Evolutionary conservation across 1,140 invertebrate species (phyloP), one percentile per base, ranked within the genome.

Genomic region (Drosophila athabasca): DNA sequence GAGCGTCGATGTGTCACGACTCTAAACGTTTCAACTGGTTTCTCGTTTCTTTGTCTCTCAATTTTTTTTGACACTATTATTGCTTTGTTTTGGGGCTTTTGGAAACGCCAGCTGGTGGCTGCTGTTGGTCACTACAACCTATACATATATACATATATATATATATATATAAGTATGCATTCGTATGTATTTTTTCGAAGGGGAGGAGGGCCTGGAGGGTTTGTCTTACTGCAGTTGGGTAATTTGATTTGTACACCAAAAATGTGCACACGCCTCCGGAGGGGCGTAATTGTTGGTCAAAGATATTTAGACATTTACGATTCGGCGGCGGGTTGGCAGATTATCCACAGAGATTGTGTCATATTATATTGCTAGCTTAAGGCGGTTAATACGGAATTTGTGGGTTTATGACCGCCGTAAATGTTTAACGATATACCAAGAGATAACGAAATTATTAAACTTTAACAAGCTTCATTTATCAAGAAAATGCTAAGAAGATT

Each of bases 61-160:
- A 52, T 50, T 46, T 46, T 29, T 26, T 84, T 80, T 87, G 74
- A 81, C 82, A 85, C 78, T 78, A 78, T 78, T 87, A 62, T 71
- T 66, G 69, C 50, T 55, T 19, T 53, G 31, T 22, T 43, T 19
- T n/a, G 46, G 35, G 48, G 46, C 41, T 64, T 62, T 49, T 49
- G 52, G 62, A 58, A 66, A 52, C 62, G 44, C 55, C 76, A 61
- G 52, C 75, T 62, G 75, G 73, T 58, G 49, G 51, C 31, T 13
- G 50, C 65, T 65, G 79, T 52, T 62, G 77, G 82, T 73, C 53
- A 77, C 70, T 77, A 77, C 57, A 62, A 62, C 61, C 46, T 60
- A 31, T 13, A 4, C 13, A 11, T 4, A 13, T 13, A 13, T 5
- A 39, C n/a, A n/a, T 62, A 49, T 60, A 31, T 13, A 4, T 39